These are phyloP conservation scores for Hippocampus mohnikei DNA, from an alignment of 2,113 vertebrate genomes.

Conservation along the genomic window DNA sequence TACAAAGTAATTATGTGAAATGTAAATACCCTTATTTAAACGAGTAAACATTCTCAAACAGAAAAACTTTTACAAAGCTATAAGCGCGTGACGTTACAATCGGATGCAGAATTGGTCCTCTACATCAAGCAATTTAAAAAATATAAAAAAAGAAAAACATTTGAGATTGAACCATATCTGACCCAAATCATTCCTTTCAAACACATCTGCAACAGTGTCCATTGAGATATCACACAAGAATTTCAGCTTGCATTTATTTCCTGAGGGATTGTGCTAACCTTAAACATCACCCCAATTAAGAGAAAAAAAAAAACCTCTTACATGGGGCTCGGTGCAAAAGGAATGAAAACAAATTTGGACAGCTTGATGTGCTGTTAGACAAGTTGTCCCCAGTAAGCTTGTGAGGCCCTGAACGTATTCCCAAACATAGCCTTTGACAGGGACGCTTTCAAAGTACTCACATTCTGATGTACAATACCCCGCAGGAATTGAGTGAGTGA, in stretches of 20 bases:
- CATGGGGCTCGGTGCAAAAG: slow-evolving; percentile 8
- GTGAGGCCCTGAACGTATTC: slow-evolving; percentile 21
- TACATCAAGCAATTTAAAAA: not conserved
- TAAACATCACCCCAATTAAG: slow-evolving; percentile 39
- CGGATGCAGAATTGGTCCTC: not conserved
- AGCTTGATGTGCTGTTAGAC: slow-evolving; percentile 17
- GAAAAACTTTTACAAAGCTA: not conserved
- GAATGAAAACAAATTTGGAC: slow-evolving; percentile 31
- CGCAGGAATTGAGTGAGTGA: slow-evolving; percentile 22
- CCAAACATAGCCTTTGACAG: slow-evolving; percentile 26
- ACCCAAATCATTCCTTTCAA: not conserved
- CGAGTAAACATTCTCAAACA: slow-evolving; percentile 2
- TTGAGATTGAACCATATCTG: not conserved
- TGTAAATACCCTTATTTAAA: slow-evolving; percentile 7
- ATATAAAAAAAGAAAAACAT: slow-evolving; percentile 2
- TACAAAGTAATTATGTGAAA: not conserved
- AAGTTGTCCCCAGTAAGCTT: slow-evolving; percentile 9
- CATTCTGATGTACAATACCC: slow-evolving; percentile 9
- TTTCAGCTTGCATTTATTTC: slow-evolving; percentile 19
- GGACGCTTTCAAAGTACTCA: slow-evolving; percentile 6
- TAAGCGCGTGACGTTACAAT: not conserved
- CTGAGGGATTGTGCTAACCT: slow-evolving; percentile 29
- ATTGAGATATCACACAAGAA: slow-evolving; percentile 4
- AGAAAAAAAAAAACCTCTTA: not conserved
- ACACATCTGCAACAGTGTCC: slow-evolving; percentile 1